Percentiles rank a stretch among this genome's conserved stretches.
phyloP scores from a whole-genome alignment of 30 jellyfish, hydroid and myxozoan genomes.

The Turritopsis dohrnii region DNA sequence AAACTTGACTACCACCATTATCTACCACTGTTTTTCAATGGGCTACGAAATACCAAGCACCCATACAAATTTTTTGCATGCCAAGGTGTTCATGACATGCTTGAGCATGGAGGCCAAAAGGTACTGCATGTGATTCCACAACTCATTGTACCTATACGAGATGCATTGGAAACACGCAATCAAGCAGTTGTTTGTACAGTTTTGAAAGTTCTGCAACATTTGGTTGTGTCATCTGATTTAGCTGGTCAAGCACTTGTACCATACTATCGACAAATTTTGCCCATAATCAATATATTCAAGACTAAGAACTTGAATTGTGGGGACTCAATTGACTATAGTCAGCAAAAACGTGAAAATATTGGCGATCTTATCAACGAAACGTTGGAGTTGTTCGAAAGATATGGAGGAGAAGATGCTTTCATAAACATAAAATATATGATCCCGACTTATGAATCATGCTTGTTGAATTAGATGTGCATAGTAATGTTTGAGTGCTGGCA shows the following conservation, averaged over 20 bases:
- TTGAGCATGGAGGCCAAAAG: slow-evolving; percentile 92
- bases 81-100: slow-evolving; percentile 96
- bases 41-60: slow-evolving; percentile 72
- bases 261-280: slow-evolving; percentile 85
- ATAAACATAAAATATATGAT: slow-evolving; percentile 89
- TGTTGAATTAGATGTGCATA: slow-evolving; percentile 42
- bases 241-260: slow-evolving; percentile 95
- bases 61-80: slow-evolving; percentile 88
- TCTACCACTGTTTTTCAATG: slow-evolving; percentile 90
- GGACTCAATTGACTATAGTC: slow-evolving; percentile 90
- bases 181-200: slow-evolving; percentile 79
- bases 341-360: slow-evolving; percentile 79
- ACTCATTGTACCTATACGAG: slow-evolving; percentile 83
- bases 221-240: slow-evolving; percentile 74
- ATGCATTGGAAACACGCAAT: slow-evolving; percentile 80
- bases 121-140: slow-evolving; percentile 87
- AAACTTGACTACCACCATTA: slow-evolving; percentile 84
- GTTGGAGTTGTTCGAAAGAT: slow-evolving; percentile 71
- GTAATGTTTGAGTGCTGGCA: background rate
- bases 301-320: slow-evolving; percentile 79
- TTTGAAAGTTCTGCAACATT: slow-evolving; percentile 73
- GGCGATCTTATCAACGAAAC: slow-evolving; percentile 94
- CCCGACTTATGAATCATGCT: slow-evolving; percentile 94
- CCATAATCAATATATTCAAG: slow-evolving; percentile 75
- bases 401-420: slow-evolving; percentile 98